A percentile compares a stretch with the other conserved stretches of the same genome.
Evolutionary conservation across 2,797 vertebrate species (phyloP).

Genomic region (Falco cherrug): DNA sequence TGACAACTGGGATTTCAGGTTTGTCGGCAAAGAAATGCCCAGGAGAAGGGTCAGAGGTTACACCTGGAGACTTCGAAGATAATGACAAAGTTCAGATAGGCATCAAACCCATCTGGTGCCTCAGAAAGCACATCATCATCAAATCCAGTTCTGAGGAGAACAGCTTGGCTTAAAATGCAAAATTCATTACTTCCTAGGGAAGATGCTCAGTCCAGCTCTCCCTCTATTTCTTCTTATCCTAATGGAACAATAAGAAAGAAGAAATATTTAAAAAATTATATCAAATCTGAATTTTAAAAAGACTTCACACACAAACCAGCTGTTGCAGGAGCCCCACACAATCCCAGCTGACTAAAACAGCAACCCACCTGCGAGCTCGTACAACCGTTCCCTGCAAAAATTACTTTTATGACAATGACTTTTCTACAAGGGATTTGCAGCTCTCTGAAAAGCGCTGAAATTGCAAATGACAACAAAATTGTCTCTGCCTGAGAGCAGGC

Average conservation of each 20-base stretch:
- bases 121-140: neutral
- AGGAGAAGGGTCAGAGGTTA: slow-evolving; percentile 25
- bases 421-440: neutral
- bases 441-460: neutral
- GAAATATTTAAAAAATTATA: neutral
- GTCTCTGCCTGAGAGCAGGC: neutral
- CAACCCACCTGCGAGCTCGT: neutral
- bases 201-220: neutral
- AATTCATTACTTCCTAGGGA: neutral
- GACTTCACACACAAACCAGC: neutral
- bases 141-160: neutral
- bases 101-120: neutral
- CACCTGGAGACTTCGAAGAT: slow-evolving; percentile 23
- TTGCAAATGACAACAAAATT: neutral
- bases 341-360: neutral
- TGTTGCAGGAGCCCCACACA: neutral
- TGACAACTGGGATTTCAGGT: slow-evolving; percentile 40
- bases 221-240: neutral
- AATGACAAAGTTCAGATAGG: neutral
- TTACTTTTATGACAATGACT: neutral
- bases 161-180: neutral
- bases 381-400: neutral
- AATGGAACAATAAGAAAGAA: neutral
- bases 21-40: neutral
- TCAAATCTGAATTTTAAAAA: neutral